Percentiles rank a stretch among this genome's conserved stretches.
Evolutionary conservation across 1,140 invertebrate genomes (phyloP).

Genomic region (Bathynomus jamesi): DNA sequence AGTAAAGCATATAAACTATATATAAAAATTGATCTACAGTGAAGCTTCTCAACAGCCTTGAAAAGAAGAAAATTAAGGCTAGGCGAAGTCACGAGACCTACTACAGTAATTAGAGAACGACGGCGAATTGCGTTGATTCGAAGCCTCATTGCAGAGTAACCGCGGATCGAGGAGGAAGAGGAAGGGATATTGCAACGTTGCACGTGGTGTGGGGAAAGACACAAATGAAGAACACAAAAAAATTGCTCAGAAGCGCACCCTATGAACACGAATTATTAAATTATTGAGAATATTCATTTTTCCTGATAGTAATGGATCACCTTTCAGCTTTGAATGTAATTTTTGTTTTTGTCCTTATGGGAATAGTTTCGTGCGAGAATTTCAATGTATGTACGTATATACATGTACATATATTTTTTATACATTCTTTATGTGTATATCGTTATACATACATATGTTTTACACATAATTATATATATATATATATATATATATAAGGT

Average conservation of each 20-base stretch:
- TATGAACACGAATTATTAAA: neutral
- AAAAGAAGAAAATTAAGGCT: neutral
- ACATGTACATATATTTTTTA: no score
- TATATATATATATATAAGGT: slow-evolving; percentile 2
- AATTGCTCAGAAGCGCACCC: neutral
- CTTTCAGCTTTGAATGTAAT: neutral
- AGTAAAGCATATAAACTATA: no score
- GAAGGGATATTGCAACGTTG: neutral
- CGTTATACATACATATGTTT: neutral
- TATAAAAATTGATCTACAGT: no score
- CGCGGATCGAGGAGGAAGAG: neutral
- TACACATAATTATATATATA: neutral
- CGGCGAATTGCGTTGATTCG: no score
- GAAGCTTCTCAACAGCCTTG: neutral
- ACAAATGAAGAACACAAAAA: neutral
- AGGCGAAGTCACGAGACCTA: neutral
- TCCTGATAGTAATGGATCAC: neutral
- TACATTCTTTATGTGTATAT: neutral
- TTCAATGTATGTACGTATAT: no score
- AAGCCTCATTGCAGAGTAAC: no score
- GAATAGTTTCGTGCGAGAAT: no score
- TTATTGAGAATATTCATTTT: neutral
- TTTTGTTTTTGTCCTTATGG: no score
- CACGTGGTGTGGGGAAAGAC: neutral
- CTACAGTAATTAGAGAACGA: no score